A percentile compares a stretch with the other conserved stretches of the same genome.
These are phyloP conservation scores for Calliscelio sp. DNA, from an alignment of 2,888 invertebrate species.

Conservation along the genomic window DNA sequence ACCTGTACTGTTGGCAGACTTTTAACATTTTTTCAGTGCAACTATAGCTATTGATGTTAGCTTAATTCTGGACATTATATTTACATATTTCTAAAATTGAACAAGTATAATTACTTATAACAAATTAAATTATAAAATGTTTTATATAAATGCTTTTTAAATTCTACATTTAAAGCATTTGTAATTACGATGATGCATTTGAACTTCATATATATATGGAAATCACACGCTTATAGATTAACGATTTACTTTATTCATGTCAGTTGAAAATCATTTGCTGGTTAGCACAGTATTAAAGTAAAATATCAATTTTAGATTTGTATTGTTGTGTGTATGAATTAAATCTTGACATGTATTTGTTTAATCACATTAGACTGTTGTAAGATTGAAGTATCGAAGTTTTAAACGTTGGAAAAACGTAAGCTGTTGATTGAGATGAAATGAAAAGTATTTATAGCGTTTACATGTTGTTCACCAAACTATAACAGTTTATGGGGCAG, in stretches of 20 bases:
- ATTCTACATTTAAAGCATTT: no score
- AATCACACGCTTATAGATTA: constrained; percentile 44
- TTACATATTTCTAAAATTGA: no score
- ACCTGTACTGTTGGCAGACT: no score
- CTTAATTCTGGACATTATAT: no score
- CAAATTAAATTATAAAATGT: no score
- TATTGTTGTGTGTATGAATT: constrained; percentile 56
- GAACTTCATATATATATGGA: background rate
- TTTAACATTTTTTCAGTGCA: no score
- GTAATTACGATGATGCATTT: no score
- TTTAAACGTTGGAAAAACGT: constrained; percentile 7
- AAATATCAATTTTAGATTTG: constrained; percentile 52
- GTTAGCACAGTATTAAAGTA: constrained; percentile 51
- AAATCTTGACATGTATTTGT: constrained; percentile 57
- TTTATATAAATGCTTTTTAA: no score
- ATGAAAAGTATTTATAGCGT: constrained; percentile 56
- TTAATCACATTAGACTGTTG: constrained; percentile 56
- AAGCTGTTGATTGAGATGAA: constrained; percentile 54
- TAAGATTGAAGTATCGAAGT: constrained; percentile 24
- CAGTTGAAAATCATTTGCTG: constrained; percentile 37
- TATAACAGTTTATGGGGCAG: constrained; percentile 11
- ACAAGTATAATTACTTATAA: no score
- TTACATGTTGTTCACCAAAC: constrained; percentile 42
- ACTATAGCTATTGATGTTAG: no score
- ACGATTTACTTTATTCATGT: constrained; percentile 23